Conservation (phyloP, 2,797 vertebrate genomes). For the Cygnus olor region DNA sequence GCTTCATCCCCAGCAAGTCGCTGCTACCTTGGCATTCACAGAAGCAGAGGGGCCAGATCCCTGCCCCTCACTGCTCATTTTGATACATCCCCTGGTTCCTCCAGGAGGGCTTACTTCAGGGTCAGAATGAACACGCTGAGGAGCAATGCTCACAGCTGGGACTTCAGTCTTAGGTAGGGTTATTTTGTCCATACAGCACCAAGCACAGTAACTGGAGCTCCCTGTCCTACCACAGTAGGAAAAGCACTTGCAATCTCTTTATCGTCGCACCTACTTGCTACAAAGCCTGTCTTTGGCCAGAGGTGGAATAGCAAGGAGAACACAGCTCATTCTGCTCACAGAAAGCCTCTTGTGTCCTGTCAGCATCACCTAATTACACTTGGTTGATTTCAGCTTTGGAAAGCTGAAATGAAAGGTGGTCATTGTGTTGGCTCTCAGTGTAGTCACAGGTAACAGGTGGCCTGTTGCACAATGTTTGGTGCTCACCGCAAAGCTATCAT, state of each 20-base stretch:
- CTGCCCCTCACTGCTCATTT: neutral
- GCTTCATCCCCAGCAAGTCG: neutral
- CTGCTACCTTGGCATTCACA: too few relatives aligned
- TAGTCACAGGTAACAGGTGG: neutral
- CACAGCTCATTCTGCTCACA: neutral
- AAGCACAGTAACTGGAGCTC: accelerated
- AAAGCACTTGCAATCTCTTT: neutral
- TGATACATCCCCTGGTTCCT: neutral
- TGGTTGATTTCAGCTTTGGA: neutral
- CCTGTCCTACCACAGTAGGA: neutral
- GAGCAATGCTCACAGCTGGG: accelerated
- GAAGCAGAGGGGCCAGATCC: accelerated
- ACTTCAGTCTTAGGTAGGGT: neutral
- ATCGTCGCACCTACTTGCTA: neutral
- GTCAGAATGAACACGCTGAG: neutral
- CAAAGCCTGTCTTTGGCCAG: neutral
- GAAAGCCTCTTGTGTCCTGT: neutral
- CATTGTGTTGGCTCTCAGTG: neutral
- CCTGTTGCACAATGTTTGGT: neutral
- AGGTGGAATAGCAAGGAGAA: neutral
- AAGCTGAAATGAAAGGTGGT: neutral
- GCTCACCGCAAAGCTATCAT: neutral
- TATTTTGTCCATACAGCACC: neutral
- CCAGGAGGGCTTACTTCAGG: neutral
- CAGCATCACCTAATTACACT: neutral